Evolutionary conservation across 2,797 vertebrate genomes (phyloP).

Genomic region (Hemibagrus guttatus): DNA sequence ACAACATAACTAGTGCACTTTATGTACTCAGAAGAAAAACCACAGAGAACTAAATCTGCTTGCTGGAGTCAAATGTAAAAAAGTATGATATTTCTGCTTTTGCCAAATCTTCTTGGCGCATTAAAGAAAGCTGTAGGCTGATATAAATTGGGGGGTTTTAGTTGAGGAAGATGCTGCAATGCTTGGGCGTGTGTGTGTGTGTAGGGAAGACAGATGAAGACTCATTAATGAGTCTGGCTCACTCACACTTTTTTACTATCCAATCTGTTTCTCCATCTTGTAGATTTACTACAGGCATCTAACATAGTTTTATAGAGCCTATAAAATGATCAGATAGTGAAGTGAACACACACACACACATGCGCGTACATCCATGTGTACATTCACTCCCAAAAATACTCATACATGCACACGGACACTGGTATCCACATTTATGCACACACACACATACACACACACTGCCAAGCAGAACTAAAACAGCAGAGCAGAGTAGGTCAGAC

Average conservation of each 20-base stretch:
- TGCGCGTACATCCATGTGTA: background rate
- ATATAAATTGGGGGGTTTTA: background rate
- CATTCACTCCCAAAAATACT: background rate
- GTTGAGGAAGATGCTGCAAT: background rate
- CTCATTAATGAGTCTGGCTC: constrained; percentile 31
- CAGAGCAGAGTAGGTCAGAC: constrained; percentile 23
- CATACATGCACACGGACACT: constrained; percentile 1
- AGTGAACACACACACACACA: constrained; percentile 4
- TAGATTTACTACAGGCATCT: constrained; percentile 44
- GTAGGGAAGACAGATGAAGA: constrained; percentile 4
- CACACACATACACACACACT: constrained; percentile 6
- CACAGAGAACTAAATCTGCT: background rate
- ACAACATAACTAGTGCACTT: background rate
- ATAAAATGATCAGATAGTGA: constrained; percentile 35
- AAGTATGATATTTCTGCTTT: background rate
- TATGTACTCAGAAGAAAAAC: background rate
- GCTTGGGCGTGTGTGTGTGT: background rate
- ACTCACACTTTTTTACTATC: constrained; percentile 26
- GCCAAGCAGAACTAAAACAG: constrained; percentile 16
- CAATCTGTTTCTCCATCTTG: constrained; percentile 38
- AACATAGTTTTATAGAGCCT: constrained; percentile 37
- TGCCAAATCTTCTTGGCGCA: background rate
- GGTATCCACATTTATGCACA: background rate
- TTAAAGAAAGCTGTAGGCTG: constrained; percentile 4
- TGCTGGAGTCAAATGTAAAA: constrained; percentile 2